These are phyloP conservation scores for Xanthia icteritia DNA, from an alignment of 2,888 invertebrate genomes.

Conservation along the genomic window DNA sequence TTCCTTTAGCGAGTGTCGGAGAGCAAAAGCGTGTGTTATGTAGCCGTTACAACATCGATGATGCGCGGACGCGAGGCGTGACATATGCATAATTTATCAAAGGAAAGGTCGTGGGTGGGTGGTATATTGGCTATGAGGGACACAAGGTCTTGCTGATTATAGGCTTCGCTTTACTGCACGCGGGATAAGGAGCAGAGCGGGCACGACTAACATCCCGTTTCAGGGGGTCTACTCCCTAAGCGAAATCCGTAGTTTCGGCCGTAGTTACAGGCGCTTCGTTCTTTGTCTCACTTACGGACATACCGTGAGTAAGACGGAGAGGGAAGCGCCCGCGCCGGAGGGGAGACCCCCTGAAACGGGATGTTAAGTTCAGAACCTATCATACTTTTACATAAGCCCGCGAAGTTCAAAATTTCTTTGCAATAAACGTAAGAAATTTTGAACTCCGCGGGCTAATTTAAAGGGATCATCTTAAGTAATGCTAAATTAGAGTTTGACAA, in stretches of 20 bases:
- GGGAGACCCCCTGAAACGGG: no score
- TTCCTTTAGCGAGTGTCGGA: slow-evolving; percentile 61
- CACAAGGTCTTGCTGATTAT: slow-evolving; percentile 51
- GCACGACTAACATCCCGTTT: background rate
- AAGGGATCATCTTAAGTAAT: background rate
- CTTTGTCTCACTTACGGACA: no score
- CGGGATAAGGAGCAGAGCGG: slow-evolving; percentile 6
- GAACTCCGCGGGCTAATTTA: background rate
- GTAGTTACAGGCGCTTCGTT: no score
- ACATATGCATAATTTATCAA: slow-evolving; percentile 75
- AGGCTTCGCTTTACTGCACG: slow-evolving; percentile 12
- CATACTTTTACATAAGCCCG: background rate
- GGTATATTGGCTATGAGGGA: slow-evolving; percentile 57
- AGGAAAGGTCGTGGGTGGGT: slow-evolving; percentile 65
- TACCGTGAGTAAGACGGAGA: no score
- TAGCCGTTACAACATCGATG: slow-evolving; percentile 70
- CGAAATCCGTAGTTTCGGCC: no score
- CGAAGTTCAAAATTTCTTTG: background rate
- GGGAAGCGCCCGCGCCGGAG: no score
- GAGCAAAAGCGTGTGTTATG: slow-evolving; percentile 70
- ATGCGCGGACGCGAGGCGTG: slow-evolving; percentile 64
- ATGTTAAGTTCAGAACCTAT: background rate
- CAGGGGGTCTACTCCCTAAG: no score
- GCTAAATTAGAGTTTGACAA: background rate
- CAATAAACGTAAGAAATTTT: background rate